Evolutionary conservation across 2,888 invertebrate species (phyloP), one percentile per base, ranked within the genome.

Genomic region (Bimastos eiseni): DNA sequence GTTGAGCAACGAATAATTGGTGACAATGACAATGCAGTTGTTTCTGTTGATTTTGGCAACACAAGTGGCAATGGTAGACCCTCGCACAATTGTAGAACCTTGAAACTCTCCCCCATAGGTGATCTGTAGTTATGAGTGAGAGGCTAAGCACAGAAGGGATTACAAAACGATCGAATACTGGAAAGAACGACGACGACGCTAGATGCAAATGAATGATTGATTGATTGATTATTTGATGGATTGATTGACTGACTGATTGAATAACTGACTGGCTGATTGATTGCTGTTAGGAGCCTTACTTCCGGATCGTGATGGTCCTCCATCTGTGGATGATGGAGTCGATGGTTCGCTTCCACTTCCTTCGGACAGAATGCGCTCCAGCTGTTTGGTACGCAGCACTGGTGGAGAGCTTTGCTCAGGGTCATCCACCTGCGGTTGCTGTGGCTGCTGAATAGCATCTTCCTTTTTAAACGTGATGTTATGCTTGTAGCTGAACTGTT

Each of bases 311-410:
- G 86, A 36, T 24, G 37, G 86, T 86, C 37, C 86, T 36, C 37
- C 86, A 34, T 34, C 36, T 21, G 86, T 34, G 34, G 34, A 36
- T 37, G 38, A 30, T 41, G 86, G 86, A 34, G 86, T 86, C 36
- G 34, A 36, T 33, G 38, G 44, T 41, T 90, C 92, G 89, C 91
- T 91, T 83, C 89, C 91, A n/a, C 91, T 86, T n/a, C 90, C 91
- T 83, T 91, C 89, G 55, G 83, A 33, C 30, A 91, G 90, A 34
- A 90, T 89, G 37, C 84, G 44, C 89, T 88, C 84, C 34, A 92
- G 91, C 17, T 88, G 90, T 88, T 91, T 91, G 34, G 33, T n/a
- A 11, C 84, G 89, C 37, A 89, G 83, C 89, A 89, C 34, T 89
- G 89, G 37, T 15, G 36, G 21, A 17, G 44, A 15, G 15, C 89